phyloP scores from a whole-genome alignment of 2,888 invertebrate species.

The Drosophila atripex region DNA sequence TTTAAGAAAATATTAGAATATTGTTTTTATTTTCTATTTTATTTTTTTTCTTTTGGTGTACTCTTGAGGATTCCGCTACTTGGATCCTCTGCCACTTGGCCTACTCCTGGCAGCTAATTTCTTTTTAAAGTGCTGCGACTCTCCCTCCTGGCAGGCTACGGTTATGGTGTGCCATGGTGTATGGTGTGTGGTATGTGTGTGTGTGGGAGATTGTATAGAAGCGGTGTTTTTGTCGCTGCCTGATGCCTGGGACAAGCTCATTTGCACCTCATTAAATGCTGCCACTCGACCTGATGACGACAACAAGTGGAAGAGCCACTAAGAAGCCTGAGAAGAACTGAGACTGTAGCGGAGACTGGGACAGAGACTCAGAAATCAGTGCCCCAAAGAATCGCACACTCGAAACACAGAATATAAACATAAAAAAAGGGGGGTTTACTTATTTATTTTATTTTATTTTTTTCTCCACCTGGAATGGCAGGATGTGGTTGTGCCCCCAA shows the following conservation, averaged over 20 bases:
- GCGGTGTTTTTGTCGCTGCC: constrained; percentile 18
- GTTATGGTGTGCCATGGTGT: neutral
- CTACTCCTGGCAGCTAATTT: constrained; percentile 78
- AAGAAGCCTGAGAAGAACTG: constrained; percentile 14
- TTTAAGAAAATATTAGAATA: no score
- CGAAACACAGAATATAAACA: constrained; percentile 11
- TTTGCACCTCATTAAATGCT: constrained; percentile 81
- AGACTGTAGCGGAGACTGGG: neutral
- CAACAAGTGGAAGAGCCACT: constrained; percentile 29
- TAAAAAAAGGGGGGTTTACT: constrained; percentile 4
- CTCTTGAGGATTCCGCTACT: constrained; percentile 26
- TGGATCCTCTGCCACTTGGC: constrained; percentile 67
- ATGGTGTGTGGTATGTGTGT: neutral
- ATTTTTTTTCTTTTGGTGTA: neutral
- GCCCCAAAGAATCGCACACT: constrained; percentile 42
- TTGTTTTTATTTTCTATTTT: no score
- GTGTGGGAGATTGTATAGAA: neutral
- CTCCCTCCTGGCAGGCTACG: constrained; percentile 18
- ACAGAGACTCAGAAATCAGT: constrained; percentile 30
- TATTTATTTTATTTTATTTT: neutral
- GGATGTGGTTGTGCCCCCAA: neutral
- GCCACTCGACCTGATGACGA: constrained; percentile 73
- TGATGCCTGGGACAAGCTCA: constrained; percentile 72
- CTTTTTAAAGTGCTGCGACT: constrained; percentile 75
- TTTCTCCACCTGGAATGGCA: neutral